Evolutionary conservation across 2,113 vertebrate species (phyloP), one percentile per base, ranked within the genome.

Genomic region (Xiphorhynchus elegans): DNA sequence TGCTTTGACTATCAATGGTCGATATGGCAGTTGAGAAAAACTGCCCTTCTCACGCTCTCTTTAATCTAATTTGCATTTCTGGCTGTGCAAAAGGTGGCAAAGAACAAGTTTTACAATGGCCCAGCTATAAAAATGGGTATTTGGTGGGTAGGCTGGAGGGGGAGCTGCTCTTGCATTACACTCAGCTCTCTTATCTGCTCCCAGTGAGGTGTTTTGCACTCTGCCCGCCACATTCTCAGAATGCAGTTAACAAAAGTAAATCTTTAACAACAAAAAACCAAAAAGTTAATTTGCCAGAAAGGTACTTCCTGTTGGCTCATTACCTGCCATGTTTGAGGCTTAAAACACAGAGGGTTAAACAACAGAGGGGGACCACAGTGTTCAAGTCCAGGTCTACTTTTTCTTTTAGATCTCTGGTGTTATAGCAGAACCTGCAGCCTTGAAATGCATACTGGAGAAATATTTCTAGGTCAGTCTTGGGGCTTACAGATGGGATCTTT

Each of bases 201-300:
- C n/a, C 50, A 83, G 7, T 79, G 21, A 58, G 49, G 84, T 21
- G 79, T 90, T 93, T 58, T 87, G 67, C 62, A 72, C 58, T 86
- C n/a, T 42, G 26, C 8, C 3, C 35, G 13, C 20, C 37, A 46
- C n/a, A 84, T 63, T 67, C 31, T 84, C 63, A 77, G 50, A 75
- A 67, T 49, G 17, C 58, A 52, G 75, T 79, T 77, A 81, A 73
- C 20, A 56, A 58, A 91, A 79, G 81, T 63, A 75, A 91, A 95
- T 73, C 64, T 72, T 91, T 91, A 93, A 87, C 53, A 83, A 74
- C 64, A 9, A 52, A 6, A 25, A 52, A 55, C 37, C 37, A 29
- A 20, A 28, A 77, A 55, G 4, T 17, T 33, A 55, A 79, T 96
- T 98, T 97, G 98, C 97, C 88, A 52, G 68, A 52, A 70, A 52